Percentiles rank a stretch among this genome's conserved stretches.
These are phyloP conservation scores for Bufo bufo DNA, from an alignment of 2,113 vertebrate genomes.

Conservation along the genomic window DNA sequence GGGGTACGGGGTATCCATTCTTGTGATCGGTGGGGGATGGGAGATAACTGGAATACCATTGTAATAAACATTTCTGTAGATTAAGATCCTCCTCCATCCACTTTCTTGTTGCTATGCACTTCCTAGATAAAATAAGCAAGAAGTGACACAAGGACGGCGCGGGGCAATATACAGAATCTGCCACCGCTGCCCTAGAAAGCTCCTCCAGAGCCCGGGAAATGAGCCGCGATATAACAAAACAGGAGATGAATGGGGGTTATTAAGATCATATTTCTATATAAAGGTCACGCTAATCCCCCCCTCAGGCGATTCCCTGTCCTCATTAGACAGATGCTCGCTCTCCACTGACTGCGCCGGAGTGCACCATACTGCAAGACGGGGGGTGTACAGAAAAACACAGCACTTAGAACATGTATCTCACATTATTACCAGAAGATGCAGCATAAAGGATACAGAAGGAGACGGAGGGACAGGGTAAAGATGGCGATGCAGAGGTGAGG, in stretches of 20 bases:
- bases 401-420: neutral
- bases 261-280: slow-evolving; percentile 21
- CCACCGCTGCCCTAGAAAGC: neutral
- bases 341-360: neutral
- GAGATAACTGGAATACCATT: no score
- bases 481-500: no score
- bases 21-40: no score
- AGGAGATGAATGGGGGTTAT: slow-evolving; percentile 8
- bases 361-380: neutral
- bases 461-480: no score
- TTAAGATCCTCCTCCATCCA: no score
- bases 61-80: no score
- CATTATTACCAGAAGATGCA: neutral
- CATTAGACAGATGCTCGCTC: slow-evolving; percentile 29
- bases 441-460: neutral
- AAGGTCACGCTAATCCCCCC: slow-evolving; percentile 22
- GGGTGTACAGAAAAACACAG: neutral
- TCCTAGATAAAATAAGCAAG: neutral
- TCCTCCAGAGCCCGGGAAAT: neutral
- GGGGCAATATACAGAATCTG: neutral
- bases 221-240: neutral
- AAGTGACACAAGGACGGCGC: neutral
- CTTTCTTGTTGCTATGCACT: no score
- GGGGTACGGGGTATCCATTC: no score
- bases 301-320: slow-evolving; percentile 4